Evolutionary conservation across 2,797 vertebrate species (phyloP).

Genomic region (Microctenopoma steveboyesi): DNA sequence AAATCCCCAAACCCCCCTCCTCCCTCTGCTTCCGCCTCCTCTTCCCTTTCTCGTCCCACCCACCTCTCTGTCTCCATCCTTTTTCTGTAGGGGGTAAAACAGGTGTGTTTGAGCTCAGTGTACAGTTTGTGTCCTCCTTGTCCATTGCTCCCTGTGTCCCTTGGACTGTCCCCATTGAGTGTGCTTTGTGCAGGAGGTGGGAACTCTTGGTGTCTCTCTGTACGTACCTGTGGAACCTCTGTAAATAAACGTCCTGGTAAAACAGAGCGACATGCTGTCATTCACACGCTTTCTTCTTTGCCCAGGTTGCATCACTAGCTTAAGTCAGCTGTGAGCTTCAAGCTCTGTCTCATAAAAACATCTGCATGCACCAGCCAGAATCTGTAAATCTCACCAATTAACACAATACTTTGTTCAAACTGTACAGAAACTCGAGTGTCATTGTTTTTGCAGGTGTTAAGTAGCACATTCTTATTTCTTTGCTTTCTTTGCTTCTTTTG

Average conservation of each 20-base stretch:
- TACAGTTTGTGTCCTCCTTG: slow-evolving; percentile 77
- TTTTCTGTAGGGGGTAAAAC: slow-evolving; percentile 66
- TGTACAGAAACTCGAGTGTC: not conserved
- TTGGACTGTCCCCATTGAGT: slow-evolving; percentile 71
- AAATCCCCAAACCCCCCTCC: slow-evolving; percentile 15
- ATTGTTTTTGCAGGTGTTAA: too few species aligned
- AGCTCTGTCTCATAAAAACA: too few species aligned
- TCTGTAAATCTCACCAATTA: too few species aligned
- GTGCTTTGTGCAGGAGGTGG: slow-evolving; percentile 79
- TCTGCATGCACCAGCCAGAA: too few species aligned
- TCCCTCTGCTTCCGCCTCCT: not conserved
- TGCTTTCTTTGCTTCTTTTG: too few species aligned
- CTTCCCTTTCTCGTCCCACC: not conserved
- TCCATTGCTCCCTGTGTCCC: slow-evolving; percentile 56
- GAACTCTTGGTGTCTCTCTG: slow-evolving; percentile 81
- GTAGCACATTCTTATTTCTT: too few species aligned
- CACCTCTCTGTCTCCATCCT: slow-evolving; percentile 49
- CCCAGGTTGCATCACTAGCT: too few species aligned
- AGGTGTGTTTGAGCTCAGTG: slow-evolving; percentile 80
- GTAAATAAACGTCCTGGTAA: slow-evolving; percentile 87
- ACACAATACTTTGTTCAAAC: too few species aligned
- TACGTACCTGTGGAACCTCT: slow-evolving; percentile 82
- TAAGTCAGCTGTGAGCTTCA: too few species aligned
- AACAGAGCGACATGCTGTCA: slow-evolving; percentile 67
- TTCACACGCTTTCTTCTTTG: slow-evolving; percentile 24